Percentiles rank a stretch among this genome's conserved stretches.
Evolutionary conservation across 2,797 vertebrate genomes (phyloP).

Genomic region (Lutjanus campechanus): DNA sequence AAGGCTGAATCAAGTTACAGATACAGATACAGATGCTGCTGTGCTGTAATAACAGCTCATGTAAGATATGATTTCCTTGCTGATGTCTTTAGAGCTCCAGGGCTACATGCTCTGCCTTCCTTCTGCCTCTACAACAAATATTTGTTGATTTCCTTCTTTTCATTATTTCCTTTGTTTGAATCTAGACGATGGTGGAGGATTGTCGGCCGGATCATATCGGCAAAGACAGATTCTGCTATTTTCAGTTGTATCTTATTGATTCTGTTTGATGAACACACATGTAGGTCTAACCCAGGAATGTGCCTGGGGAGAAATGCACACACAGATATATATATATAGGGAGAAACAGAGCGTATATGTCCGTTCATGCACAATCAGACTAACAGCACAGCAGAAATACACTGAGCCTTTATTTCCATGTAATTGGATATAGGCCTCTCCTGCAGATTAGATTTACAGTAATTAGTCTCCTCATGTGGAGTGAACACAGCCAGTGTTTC

Average conservation of each 20-base stretch:
- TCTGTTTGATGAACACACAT: conserved; percentile 71
- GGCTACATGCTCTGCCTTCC: conserved; percentile 8
- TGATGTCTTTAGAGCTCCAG: not conserved
- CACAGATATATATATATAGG: conserved; percentile 43
- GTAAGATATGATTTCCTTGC: not conserved
- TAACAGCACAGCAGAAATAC: conserved; percentile 66
- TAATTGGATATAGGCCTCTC: conserved; percentile 74
- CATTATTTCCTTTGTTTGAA: conserved; percentile 45
- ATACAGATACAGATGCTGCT: not conserved
- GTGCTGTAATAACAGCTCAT: not conserved
- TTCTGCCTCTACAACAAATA: conserved; percentile 9
- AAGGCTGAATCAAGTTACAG: not conserved
- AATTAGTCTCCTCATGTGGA: conserved; percentile 69
- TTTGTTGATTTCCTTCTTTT: conserved; percentile 37
- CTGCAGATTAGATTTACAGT: conserved; percentile 76
- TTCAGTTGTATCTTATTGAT: conserved; percentile 61
- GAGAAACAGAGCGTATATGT: conserved; percentile 39
- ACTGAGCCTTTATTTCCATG: conserved; percentile 70
- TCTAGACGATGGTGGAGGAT: conserved; percentile 7
- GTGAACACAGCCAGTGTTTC: conserved; percentile 42
- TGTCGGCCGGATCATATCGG: conserved; percentile 45
- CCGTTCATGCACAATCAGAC: conserved; percentile 50
- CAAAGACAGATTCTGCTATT: conserved; percentile 52
- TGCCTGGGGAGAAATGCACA: conserved; percentile 26
- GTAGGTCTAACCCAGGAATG: conserved; percentile 22